Evolutionary conservation across 2,888 invertebrate species (phyloP), one percentile per base, ranked within the genome.

Genomic region (Tribolium freemani): DNA sequence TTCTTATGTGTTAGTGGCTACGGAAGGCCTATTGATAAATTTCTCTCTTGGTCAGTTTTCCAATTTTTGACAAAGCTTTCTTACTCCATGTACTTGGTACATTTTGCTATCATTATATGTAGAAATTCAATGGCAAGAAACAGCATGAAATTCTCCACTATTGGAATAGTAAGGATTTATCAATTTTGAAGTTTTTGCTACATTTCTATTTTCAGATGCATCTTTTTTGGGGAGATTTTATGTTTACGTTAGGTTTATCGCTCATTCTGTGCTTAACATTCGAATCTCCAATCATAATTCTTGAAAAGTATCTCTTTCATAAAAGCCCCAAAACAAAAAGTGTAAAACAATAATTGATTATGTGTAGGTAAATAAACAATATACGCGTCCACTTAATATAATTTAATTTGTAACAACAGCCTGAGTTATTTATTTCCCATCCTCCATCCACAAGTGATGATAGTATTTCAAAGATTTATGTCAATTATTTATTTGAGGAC

Each of bases 1-100:
- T 83, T 88, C 10, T 86, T 87, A 0, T 88, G 88, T 60, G 84
- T 79, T 26, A 26, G 60, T n/a, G 66, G 67, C 9, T 58, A 71
- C 30, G 71, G 71, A 31, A 56, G 48, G 20, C 50, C 66, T 9
- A 31, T 74, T 10, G 53, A 74, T 13, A n/a, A 26, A 86, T 87
- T 89, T 73, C 82, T 89, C 0, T 88, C 88, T 0, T 80, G 87
- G 0, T 76, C 80, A 3, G 74, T 88, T 50, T 89, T 89, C 87
- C 87, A 88, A 79, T 82, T 88, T n/a, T 85, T 89, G 1, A 86
- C 88, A 1, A 86, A 88, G 3, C 80, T 90, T 1, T 88, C 89
- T 0, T 90, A 87, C 72, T 88, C 88, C 1, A 86, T 89, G 82
- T 90, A 88, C 74, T 79, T 90, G n/a, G 78, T 88, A 0, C 89